phyloP scores from a whole-genome alignment of 2,888 invertebrate genomes.

The Rhagium mordax region DNA sequence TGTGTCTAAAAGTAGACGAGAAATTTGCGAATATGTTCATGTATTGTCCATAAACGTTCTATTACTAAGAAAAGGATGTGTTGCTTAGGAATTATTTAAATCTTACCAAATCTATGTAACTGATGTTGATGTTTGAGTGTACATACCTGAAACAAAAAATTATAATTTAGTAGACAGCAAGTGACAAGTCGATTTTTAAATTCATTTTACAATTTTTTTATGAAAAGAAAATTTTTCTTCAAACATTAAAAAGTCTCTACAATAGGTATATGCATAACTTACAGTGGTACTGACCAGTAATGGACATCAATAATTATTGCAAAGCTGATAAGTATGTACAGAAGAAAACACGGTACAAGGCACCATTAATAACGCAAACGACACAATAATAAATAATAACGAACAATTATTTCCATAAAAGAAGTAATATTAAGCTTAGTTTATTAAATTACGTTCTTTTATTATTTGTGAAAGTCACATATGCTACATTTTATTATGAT shows the following conservation, averaged over 20 bases:
- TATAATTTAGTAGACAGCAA: not conserved
- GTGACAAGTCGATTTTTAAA: no score
- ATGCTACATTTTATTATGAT: constrained; percentile 58
- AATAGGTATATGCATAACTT: no score
- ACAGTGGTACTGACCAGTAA: no score
- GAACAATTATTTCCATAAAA: constrained; percentile 32
- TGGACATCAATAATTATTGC: no score
- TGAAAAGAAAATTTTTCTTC: no score
- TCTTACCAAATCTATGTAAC: not conserved
- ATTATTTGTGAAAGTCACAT: constrained; percentile 54
- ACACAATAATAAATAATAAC: constrained; percentile 17
- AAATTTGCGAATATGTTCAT: not conserved
- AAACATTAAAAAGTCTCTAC: no score
- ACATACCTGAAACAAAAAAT: not conserved
- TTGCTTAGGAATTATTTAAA: no score
- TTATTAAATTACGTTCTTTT: constrained; percentile 30
- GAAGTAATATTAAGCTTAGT: constrained; percentile 26
- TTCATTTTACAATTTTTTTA: no score
- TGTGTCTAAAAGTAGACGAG: not conserved
- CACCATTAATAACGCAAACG: constrained; percentile 8
- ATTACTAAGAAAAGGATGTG: no score
- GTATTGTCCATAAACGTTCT: no score
- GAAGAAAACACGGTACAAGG: no score
- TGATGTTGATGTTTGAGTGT: not conserved
- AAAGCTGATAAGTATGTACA: no score